phyloP scores from a whole-genome alignment of 2,797 vertebrate species.

The Chromis chromis region DNA sequence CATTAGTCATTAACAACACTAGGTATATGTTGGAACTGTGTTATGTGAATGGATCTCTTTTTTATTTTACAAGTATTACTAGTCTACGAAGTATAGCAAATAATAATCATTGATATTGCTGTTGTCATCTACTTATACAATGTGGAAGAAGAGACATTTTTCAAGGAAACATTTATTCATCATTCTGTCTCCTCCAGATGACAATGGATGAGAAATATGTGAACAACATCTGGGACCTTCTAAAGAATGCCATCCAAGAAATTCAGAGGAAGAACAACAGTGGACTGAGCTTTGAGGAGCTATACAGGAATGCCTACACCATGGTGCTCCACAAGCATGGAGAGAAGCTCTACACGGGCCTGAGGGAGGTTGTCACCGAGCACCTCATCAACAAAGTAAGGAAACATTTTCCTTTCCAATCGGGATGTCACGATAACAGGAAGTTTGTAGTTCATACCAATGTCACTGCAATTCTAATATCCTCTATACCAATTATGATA shows the following conservation, averaged over 20 bases:
- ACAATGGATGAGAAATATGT: slow-evolving; percentile 99
- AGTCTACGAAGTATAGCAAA: background rate
- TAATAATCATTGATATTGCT: background rate
- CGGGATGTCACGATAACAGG: too few relatives aligned
- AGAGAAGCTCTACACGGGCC: slow-evolving; percentile 97
- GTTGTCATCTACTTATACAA: background rate
- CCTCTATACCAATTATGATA: too few relatives aligned
- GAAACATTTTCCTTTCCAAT: slow-evolving; percentile 7
- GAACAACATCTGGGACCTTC: slow-evolving; percentile 99
- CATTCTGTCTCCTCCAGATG: slow-evolving; percentile 84
- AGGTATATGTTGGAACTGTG: background rate
- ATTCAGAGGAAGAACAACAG: slow-evolving; percentile 99
- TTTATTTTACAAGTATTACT: background rate
- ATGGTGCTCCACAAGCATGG: slow-evolving; percentile 99
- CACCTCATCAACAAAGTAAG: slow-evolving; percentile 99
- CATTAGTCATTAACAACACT: background rate
- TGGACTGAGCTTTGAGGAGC: slow-evolving; percentile 97
- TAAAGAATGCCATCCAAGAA: slow-evolving; percentile 99
- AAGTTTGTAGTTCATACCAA: too few relatives aligned
- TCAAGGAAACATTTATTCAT: background rate
- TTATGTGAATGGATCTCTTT: background rate
- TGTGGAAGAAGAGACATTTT: background rate
- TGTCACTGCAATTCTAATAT: too few relatives aligned
- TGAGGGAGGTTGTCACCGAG: slow-evolving; percentile 98
- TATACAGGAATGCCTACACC: slow-evolving; percentile 98